Conservation (phyloP, 2,113 vertebrate genomes). For the Grammatotria lemairii region DNA sequence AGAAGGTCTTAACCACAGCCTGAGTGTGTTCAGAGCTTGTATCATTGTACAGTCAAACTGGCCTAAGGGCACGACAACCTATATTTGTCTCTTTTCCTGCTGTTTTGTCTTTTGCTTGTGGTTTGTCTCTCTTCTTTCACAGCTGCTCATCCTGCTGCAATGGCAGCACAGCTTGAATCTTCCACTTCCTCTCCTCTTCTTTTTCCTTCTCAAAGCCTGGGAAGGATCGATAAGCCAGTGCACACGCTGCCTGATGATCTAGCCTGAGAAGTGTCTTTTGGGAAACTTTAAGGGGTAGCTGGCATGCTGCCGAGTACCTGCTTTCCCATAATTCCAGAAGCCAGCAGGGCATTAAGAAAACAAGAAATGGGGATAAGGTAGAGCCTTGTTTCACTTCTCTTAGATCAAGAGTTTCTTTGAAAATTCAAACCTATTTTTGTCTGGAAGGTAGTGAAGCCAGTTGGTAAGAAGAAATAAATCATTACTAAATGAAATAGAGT, state of each 20-base stretch:
- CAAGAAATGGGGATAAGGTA: not conserved
- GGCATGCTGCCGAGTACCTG: slow-evolving; percentile 18
- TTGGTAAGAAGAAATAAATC: not conserved
- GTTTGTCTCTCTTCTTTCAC: not conserved
- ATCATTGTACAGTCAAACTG: not conserved
- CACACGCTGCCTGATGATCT: slow-evolving; percentile 28
- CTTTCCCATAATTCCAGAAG: slow-evolving; percentile 28
- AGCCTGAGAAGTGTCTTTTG: slow-evolving; percentile 27
- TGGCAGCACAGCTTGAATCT: slow-evolving; percentile 40
- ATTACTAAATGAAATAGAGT: slow-evolving; percentile 1
- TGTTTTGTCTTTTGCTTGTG: not conserved
- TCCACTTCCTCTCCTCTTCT: not conserved
- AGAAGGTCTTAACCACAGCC: not conserved
- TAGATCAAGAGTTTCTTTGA: slow-evolving; percentile 20
- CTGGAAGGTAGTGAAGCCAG: not conserved
- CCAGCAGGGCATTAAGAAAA: slow-evolving; percentile 20
- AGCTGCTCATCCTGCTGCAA: not conserved
- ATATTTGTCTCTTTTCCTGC: not conserved
- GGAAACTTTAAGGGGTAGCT: slow-evolving; percentile 36
- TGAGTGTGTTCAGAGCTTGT: not conserved
- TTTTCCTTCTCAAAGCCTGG: slow-evolving; percentile 49
- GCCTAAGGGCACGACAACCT: not conserved
- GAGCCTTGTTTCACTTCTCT: not conserved
- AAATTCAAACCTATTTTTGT: slow-evolving; percentile 17
- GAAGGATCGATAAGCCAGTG: slow-evolving; percentile 57